Evolutionary conservation across 2,888 invertebrate species (phyloP).

Genomic region (Microdon myrmicae): DNA sequence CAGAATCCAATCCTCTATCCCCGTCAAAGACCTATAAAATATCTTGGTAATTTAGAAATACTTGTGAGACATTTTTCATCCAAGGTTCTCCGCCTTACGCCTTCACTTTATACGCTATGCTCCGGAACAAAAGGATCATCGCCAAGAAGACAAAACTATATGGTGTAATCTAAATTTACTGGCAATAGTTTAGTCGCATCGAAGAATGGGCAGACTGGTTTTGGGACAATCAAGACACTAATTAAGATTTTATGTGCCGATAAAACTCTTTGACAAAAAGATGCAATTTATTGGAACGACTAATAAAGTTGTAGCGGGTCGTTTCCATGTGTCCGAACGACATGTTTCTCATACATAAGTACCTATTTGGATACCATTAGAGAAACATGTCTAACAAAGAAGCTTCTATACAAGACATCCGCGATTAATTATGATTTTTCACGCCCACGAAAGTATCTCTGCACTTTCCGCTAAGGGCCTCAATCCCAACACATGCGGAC

Average conservation of each 20-base stretch:
- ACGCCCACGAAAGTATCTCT: conserved; percentile 10
- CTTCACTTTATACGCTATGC: conserved; percentile 15
- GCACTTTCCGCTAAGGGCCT: conserved; percentile 8
- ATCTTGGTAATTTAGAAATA: conserved; percentile 3
- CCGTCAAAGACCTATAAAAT: conserved; percentile 21
- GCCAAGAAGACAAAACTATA: conserved; percentile 28
- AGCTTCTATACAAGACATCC: conserved; percentile 6
- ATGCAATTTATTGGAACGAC: conserved; percentile 21
- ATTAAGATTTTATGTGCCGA: conserved; percentile 46
- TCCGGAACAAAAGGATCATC: conserved; percentile 5
- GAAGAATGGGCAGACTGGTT: not conserved
- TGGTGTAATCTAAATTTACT: conserved; percentile 24
- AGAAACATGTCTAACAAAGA: conserved; percentile 5
- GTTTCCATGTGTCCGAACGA: not conserved
- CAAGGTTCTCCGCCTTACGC: conserved; percentile 5
- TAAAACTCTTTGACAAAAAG: conserved; percentile 34
- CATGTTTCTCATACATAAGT: conserved; percentile 18
- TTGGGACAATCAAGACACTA: conserved; percentile 34
- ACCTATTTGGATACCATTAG: not conserved
- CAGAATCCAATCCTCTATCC: too few relatives aligned
- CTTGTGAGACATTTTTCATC: conserved; percentile 10
- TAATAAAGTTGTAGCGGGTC: conserved; percentile 14
- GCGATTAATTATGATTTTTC: conserved; percentile 18
- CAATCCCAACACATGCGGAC: conserved; percentile 18
- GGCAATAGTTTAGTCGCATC: conserved; percentile 16